A percentile compares a stretch with the other conserved stretches of the same genome.
Evolutionary conservation across 2,113 vertebrate genomes (phyloP).

Genomic region (Barbus barbus): DNA sequence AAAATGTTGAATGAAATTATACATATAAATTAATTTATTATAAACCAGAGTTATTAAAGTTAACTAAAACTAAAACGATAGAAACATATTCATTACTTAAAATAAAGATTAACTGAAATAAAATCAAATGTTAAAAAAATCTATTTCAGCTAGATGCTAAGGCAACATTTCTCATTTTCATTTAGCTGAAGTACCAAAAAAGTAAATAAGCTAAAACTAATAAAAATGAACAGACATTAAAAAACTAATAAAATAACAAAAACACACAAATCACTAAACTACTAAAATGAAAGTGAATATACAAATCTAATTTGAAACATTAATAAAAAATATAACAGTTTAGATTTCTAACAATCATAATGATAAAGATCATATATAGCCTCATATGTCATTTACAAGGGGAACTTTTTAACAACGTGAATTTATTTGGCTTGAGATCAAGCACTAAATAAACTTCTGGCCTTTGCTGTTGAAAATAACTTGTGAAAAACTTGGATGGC

Average conservation of each 20-base stretch:
- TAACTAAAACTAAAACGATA: too few relatives aligned
- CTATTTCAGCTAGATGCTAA: too few relatives aligned
- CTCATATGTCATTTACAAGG: neutral
- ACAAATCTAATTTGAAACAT: neutral
- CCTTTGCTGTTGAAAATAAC: slow-evolving; percentile 59
- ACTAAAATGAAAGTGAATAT: neutral
- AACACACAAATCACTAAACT: neutral
- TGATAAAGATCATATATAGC: neutral
- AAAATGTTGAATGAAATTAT: neutral
- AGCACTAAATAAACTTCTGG: slow-evolving; percentile 56
- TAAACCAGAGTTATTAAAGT: too few relatives aligned
- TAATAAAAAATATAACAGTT: neutral
- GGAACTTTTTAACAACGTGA: neutral
- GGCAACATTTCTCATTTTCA: too few relatives aligned
- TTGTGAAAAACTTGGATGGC: slow-evolving; percentile 65
- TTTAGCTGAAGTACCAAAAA: neutral
- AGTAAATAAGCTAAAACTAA: too few relatives aligned
- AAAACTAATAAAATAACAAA: too few relatives aligned
- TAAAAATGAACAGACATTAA: too few relatives aligned
- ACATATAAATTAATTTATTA: too few relatives aligned
- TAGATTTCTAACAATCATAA: neutral
- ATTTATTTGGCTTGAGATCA: slow-evolving; percentile 60
- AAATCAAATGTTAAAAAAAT: too few relatives aligned
- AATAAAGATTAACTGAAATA: too few relatives aligned
- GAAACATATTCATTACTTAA: too few relatives aligned